Evolutionary conservation across 2,888 invertebrate species (phyloP).

Genomic region (Dryococelus australis): DNA sequence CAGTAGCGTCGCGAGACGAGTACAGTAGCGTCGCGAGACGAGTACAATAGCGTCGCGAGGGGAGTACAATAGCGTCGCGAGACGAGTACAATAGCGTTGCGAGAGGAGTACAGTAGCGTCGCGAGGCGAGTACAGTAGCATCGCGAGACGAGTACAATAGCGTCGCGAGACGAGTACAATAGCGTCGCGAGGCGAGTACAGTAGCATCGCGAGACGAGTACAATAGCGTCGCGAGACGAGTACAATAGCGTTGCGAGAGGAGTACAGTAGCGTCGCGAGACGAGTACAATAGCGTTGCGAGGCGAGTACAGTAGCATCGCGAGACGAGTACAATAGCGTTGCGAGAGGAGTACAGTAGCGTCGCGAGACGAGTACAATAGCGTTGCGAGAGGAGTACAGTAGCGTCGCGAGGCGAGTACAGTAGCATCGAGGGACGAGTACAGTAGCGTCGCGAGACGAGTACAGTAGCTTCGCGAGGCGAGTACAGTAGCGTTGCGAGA

Average conservation of each 20-base stretch:
- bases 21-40: constrained; percentile 1
- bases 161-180: background rate
- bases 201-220: constrained; percentile 6
- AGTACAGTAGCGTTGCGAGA: background rate
- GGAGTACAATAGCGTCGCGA: background rate
- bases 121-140: background rate
- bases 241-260: background rate
- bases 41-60: background rate
- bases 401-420: too few species aligned
- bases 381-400: background rate
- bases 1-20: background rate
- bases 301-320: background rate
- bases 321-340: background rate
- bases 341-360: background rate
- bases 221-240: background rate
- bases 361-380: background rate
- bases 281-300: background rate
- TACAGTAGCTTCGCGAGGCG: background rate
- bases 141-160: background rate
- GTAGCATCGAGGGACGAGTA: too few species aligned
- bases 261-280: constrained; percentile 2
- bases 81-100: background rate
- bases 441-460: constrained; percentile 1
- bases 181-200: background rate
- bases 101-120: background rate